phyloP scores from a whole-genome alignment of 2,113 vertebrate species.

The Psephotus haematonotus region DNA sequence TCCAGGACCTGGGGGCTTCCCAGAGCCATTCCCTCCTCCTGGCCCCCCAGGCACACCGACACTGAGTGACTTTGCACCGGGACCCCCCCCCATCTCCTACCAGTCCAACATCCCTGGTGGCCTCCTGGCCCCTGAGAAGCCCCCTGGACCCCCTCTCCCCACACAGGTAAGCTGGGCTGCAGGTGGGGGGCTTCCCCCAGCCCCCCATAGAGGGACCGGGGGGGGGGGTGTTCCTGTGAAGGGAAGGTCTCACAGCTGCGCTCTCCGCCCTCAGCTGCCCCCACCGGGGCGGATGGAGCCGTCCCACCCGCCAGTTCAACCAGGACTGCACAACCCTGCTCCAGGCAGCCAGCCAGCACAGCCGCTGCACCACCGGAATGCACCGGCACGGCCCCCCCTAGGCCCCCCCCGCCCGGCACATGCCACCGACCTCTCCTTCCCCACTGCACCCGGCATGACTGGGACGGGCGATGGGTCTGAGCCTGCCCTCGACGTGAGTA shows the following conservation, averaged over 20 bases:
- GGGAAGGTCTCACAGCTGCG: rapidly evolving
- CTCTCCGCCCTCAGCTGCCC: slow-evolving; percentile 71
- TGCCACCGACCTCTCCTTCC: slow-evolving; percentile 73
- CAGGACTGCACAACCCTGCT: slow-evolving; percentile 75
- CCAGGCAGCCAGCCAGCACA: slow-evolving; percentile 74
- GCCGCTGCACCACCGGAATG: slow-evolving; percentile 78
- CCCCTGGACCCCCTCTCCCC: slow-evolving; percentile 74
- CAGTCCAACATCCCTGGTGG: slow-evolving; percentile 83
- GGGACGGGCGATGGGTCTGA: slow-evolving; percentile 83
- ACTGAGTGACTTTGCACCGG: slow-evolving; percentile 83
- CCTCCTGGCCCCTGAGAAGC: slow-evolving; percentile 82
- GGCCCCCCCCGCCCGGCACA: neutral
- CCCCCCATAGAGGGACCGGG: rapidly evolving
- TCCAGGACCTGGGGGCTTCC: slow-evolving; percentile 80
- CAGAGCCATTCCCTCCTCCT: slow-evolving; percentile 81
- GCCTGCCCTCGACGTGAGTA: slow-evolving; percentile 89
- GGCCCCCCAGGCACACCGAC: slow-evolving; percentile 83
- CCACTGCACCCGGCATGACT: slow-evolving; percentile 69
- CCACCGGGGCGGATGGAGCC: slow-evolving; percentile 82
- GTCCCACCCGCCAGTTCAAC: slow-evolving; percentile 78
- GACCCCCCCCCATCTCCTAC: slow-evolving; percentile 83
- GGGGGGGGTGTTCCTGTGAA: neutral
- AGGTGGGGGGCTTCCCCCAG: too few relatives aligned
- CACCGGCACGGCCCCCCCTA: slow-evolving; percentile 68
- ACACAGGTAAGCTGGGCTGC: slow-evolving; percentile 75